These are phyloP conservation scores for Pristionchus entomophagus DNA, from an alignment of 2,888 invertebrate genomes.

Conservation along the genomic window DNA sequence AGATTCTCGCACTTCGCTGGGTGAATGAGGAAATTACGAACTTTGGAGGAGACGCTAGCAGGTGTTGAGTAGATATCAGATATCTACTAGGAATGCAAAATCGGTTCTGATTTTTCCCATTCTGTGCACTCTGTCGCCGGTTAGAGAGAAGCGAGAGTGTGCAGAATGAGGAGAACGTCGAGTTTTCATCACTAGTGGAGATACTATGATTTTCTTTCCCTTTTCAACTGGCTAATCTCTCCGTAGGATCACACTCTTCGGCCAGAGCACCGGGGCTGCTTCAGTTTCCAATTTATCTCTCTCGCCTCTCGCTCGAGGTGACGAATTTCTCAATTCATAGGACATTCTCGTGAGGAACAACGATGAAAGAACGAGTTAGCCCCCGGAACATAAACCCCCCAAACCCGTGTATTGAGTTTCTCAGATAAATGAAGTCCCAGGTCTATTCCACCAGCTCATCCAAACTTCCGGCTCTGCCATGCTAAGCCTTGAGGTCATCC, in stretches of 20 bases:
- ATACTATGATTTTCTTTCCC: too few species aligned
- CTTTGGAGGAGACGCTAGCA: conserved; percentile 12
- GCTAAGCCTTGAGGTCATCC: neutral
- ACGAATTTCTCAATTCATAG: too few species aligned
- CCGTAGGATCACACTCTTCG: neutral
- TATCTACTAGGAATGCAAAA: too few species aligned
- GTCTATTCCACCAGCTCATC: conserved; percentile 34
- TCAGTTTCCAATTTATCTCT: neutral
- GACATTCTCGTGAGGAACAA: too few species aligned
- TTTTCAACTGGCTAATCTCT: neutral
- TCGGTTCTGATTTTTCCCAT: too few species aligned
- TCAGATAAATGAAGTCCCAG: neutral
- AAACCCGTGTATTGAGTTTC: neutral
- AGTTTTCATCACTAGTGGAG: too few species aligned
- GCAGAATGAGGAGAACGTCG: too few species aligned
- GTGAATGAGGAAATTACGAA: neutral
- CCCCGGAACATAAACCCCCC: too few species aligned
- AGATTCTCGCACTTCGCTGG: conserved; percentile 17
- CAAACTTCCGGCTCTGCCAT: neutral
- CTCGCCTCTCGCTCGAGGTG: neutral
- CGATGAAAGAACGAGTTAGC: too few species aligned
- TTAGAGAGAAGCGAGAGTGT: too few species aligned
- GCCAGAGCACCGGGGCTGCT: neutral
- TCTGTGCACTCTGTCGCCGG: too few species aligned
- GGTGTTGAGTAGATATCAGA: neutral